phyloP scores from a whole-genome alignment of 2,113 vertebrate species.

The Zootoca vivipara region DNA sequence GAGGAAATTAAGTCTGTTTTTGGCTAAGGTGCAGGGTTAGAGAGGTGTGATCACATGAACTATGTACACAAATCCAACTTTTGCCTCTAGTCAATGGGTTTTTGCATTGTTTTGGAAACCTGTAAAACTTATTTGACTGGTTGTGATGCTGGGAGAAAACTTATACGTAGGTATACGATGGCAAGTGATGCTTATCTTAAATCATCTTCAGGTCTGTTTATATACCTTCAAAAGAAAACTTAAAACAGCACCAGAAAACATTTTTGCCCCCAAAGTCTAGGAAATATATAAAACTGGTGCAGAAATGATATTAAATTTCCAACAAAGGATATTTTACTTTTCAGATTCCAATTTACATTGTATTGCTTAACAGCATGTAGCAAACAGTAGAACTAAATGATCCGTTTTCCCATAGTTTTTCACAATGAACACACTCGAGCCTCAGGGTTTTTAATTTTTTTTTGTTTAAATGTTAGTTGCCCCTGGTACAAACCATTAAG shows the following conservation, averaged over 20 bases:
- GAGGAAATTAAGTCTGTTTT: neutral
- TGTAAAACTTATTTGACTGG: neutral
- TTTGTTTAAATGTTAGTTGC: neutral
- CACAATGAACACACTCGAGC: neutral
- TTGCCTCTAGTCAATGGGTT: neutral
- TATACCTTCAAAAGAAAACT: neutral
- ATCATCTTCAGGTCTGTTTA: neutral
- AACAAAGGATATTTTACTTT: slow-evolving; percentile 34
- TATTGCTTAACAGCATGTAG: slow-evolving; percentile 14
- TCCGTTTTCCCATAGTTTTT: accelerated
- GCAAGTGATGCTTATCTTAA: neutral
- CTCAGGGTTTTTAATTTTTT: neutral
- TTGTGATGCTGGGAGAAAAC: neutral
- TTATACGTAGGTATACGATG: neutral
- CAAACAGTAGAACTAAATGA: slow-evolving; percentile 25
- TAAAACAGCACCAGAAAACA: neutral
- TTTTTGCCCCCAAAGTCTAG: neutral
- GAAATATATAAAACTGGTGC: neutral
- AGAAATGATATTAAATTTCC: neutral
- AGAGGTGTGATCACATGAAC: neutral
- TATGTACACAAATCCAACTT: neutral
- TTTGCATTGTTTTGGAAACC: neutral
- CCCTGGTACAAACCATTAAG: neutral
- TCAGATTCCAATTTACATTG: slow-evolving; percentile 47
- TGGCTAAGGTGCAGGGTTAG: neutral